These are phyloP conservation scores for Rotaria sp. DNA, from an alignment of 2,888 invertebrate genomes.

Conservation along the genomic window DNA sequence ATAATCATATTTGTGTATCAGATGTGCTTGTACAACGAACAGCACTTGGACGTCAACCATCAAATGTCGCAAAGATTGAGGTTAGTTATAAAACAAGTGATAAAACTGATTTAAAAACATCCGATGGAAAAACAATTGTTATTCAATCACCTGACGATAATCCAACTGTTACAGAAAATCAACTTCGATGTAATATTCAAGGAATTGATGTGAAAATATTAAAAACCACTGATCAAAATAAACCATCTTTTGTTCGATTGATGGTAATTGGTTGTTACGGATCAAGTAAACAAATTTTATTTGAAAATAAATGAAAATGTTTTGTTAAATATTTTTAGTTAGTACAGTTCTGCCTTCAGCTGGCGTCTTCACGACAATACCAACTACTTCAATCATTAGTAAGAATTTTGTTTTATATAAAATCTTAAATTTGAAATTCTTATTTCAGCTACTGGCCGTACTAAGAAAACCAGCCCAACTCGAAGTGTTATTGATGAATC, in stretches of 20 bases:
- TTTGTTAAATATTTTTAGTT: not conserved
- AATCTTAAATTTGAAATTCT: no score
- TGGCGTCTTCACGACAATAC: no score
- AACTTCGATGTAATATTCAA: not conserved
- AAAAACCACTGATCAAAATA: not conserved
- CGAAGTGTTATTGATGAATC: no score
- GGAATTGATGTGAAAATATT: not conserved
- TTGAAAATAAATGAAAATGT: not conserved
- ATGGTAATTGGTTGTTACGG: not conserved
- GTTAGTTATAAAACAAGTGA: not conserved
- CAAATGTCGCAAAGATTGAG: not conserved
- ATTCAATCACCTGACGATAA: not conserved
- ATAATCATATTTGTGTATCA: not conserved
- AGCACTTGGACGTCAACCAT: not conserved
- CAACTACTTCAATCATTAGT: not conserved
- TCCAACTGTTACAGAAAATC: not conserved
- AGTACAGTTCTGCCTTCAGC: not conserved
- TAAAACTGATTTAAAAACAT: not conserved
- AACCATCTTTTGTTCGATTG: not conserved
- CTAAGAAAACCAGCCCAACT: no score
- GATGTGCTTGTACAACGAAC: not conserved
- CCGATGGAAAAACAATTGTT: not conserved
- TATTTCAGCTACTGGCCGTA: no score
- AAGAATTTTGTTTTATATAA: no score
- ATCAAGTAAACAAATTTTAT: not conserved